A percentile compares a stretch with the other conserved stretches of the same genome.
Evolutionary conservation across 2,113 vertebrate genomes (phyloP).

Genomic region (Gobio gobio): DNA sequence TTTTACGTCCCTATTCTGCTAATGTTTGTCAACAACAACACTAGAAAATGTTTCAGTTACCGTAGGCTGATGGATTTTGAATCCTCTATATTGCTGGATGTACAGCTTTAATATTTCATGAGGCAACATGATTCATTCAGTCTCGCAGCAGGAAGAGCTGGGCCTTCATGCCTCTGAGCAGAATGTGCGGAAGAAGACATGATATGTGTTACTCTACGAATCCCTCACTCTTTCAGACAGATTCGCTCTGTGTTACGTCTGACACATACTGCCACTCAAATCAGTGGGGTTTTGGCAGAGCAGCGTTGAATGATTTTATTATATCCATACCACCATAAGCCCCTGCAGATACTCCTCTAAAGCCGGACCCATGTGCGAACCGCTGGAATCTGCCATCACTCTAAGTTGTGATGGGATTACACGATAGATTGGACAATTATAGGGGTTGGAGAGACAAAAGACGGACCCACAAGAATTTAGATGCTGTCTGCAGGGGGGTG

Average conservation of each 20-base stretch:
- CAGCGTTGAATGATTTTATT: conserved; percentile 38
- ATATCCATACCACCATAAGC: conserved; percentile 41
- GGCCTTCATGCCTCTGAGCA: conserved; percentile 43
- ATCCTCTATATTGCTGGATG: conserved; percentile 44
- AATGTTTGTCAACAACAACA: conserved; percentile 29
- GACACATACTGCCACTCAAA: conserved; percentile 45
- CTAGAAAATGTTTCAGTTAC: conserved; percentile 31
- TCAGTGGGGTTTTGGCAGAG: conserved; percentile 34
- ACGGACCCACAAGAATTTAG: background rate
- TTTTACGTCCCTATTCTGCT: background rate
- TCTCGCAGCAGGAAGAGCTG: conserved; percentile 30
- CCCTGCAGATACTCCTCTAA: conserved; percentile 28
- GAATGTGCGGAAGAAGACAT: conserved; percentile 27
- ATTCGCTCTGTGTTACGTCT: conserved; percentile 26
- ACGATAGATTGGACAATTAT: conserved; percentile 33
- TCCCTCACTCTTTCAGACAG: conserved; percentile 33
- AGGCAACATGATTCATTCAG: conserved; percentile 43
- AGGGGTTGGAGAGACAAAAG: conserved; percentile 3
- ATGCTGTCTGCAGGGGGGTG: background rate
- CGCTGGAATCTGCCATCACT: background rate
- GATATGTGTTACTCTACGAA: conserved; percentile 28
- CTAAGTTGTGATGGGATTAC: conserved; percentile 22
- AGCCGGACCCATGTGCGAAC: background rate
- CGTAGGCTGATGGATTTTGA: conserved; percentile 39
- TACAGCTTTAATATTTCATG: conserved; percentile 47